Percentiles rank a stretch among this genome's conserved stretches.
Evolutionary conservation across 1,140 invertebrate species (phyloP).

Genomic region (Drosophila watanabei): DNA sequence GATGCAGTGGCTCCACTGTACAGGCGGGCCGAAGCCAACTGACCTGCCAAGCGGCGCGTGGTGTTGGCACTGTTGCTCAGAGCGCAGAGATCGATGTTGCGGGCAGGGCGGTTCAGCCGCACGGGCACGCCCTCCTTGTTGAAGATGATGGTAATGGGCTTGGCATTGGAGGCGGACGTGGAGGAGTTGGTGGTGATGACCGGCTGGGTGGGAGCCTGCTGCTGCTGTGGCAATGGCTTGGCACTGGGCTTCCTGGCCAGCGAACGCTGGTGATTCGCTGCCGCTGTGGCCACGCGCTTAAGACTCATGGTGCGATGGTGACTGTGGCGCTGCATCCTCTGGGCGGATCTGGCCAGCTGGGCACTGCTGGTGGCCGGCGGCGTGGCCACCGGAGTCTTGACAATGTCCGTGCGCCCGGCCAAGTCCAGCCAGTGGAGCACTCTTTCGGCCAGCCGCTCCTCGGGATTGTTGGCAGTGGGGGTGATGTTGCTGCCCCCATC

Average conservation of each 20-base stretch:
- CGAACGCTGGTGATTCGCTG: conserved; percentile 40
- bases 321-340: conserved; percentile 41
- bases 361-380: conserved; percentile 36
- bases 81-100: conserved; percentile 78
- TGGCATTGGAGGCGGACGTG: conserved; percentile 55
- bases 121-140: conserved; percentile 82
- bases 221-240: conserved; percentile 22
- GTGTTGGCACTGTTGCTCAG: conserved; percentile 69
- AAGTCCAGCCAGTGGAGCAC: conserved; percentile 82
- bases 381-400: conserved; percentile 29
- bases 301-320: conserved; percentile 47
- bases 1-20: conserved; percentile 57
- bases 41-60: conserved; percentile 66
- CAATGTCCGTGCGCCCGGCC: conserved; percentile 69
- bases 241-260: conserved; percentile 32
- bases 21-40: conserved; percentile 70
- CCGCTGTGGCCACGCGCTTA: conserved; percentile 43
- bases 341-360: conserved; percentile 29
- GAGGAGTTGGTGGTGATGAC: conserved; percentile 20
- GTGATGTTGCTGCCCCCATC: conserved; percentile 37
- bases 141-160: conserved; percentile 84
- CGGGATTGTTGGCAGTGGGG: conserved; percentile 61
- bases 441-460: conserved; percentile 79
- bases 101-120: conserved; percentile 74
- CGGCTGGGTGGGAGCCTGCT: conserved; percentile 2